phyloP scores from a whole-genome alignment of 1,140 invertebrate species.

The Onthophagus taurus region DNA sequence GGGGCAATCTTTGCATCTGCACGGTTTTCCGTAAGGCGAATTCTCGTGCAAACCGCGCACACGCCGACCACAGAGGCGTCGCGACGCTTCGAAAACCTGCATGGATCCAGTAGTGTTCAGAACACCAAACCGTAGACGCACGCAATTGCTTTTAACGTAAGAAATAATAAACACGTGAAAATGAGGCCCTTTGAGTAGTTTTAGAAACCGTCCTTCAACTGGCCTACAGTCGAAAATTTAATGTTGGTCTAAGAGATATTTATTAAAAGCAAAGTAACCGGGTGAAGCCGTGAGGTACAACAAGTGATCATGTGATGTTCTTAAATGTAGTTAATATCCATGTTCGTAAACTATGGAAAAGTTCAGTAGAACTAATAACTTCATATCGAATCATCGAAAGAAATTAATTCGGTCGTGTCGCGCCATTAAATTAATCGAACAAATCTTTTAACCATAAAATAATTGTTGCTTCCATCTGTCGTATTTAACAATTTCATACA shows the following conservation, averaged over 20 bases:
- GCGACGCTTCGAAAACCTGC: constrained; percentile 4
- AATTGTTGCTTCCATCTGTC: no score
- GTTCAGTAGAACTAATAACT: not conserved
- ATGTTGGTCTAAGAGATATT: not conserved
- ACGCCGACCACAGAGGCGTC: no score
- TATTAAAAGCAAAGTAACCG: not conserved
- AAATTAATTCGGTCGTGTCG: no score
- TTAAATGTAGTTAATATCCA: no score
- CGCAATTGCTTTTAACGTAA: no score
- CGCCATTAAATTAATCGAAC: no score
- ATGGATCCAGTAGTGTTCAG: constrained; percentile 12
- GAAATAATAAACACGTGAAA: no score
- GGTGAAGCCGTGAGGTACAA: not conserved
- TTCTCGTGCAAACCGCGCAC: no score
- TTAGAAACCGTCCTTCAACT: not conserved
- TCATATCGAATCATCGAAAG: not conserved
- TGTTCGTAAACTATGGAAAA: not conserved
- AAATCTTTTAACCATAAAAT: no score
- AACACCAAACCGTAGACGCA: not conserved
- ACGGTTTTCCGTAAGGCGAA: no score
- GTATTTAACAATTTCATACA: no score
- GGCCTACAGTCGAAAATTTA: not conserved
- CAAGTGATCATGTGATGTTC: no score
- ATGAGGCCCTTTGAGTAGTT: not conserved
- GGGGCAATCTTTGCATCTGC: constrained; percentile 12